phyloP scores from a whole-genome alignment of 2,113 vertebrate species.

The Puffinus mauretanicus region DNA sequence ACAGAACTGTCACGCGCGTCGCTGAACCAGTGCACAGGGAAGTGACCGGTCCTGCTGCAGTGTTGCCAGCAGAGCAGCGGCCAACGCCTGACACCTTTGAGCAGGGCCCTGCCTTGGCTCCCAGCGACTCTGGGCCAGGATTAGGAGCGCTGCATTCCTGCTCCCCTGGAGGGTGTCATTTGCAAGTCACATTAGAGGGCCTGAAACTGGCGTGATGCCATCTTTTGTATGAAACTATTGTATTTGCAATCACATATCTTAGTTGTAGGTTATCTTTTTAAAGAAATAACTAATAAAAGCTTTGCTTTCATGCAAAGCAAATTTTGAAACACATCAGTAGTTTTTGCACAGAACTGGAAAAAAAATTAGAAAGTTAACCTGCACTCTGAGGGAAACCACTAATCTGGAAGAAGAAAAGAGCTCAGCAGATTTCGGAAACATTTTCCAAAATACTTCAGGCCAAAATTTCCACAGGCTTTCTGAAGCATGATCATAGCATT shows the following conservation, averaged over 20 bases:
- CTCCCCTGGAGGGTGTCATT: neutral
- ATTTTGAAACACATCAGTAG: neutral
- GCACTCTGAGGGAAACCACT: neutral
- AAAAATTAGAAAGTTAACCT: neutral
- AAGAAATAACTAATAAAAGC: neutral
- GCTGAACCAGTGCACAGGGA: neutral
- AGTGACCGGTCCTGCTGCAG: fast-evolving
- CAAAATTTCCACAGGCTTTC: conserved; percentile 25
- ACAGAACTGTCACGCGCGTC: neutral
- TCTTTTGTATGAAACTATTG: neutral
- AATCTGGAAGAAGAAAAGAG: conserved; percentile 27
- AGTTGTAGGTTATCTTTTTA: neutral
- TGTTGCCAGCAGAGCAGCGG: neutral
- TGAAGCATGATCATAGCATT: neutral
- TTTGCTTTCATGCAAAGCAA: neutral
- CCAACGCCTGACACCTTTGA: neutral
- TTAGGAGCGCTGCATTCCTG: neutral
- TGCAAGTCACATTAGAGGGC: neutral
- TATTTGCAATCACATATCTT: neutral
- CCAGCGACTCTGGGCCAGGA: neutral
- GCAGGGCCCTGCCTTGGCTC: neutral
- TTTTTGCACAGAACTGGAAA: neutral
- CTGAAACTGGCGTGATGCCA: neutral
- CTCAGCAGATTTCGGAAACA: neutral
- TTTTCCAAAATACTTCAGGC: conserved; percentile 6